Evolutionary conservation across 2,113 vertebrate genomes (phyloP).

Genomic region (Romanogobio albipinnatus): DNA sequence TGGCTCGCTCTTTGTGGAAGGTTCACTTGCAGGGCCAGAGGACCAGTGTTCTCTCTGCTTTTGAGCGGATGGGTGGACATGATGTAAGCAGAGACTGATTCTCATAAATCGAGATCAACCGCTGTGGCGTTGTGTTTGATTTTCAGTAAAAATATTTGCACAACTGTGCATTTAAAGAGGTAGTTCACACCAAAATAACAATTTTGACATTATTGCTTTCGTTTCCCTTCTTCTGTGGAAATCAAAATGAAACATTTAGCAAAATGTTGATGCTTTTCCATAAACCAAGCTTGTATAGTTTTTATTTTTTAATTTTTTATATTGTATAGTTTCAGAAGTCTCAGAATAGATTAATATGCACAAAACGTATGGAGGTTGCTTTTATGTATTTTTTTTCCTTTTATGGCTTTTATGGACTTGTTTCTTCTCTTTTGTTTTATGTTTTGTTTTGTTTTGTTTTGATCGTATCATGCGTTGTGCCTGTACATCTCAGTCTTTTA

Average conservation of each 20-base stretch:
- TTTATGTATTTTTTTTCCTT: too few relatives aligned
- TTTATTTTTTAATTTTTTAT: too few relatives aligned
- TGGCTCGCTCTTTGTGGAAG: slow-evolving; percentile 8
- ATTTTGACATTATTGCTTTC: neutral
- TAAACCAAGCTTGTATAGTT: neutral
- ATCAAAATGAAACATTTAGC: neutral
- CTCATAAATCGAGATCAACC: slow-evolving; percentile 19
- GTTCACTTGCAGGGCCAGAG: slow-evolving; percentile 19
- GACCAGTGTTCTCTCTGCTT: neutral
- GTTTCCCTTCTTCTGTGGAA: neutral
- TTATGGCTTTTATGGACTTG: too few relatives aligned
- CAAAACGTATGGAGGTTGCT: too few relatives aligned
- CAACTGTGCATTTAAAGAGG: neutral
- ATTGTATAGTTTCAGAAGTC: too few relatives aligned
- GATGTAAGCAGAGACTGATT: slow-evolving; percentile 3
- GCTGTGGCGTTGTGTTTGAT: neutral
- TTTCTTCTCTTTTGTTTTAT: too few relatives aligned
- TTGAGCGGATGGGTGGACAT: neutral
- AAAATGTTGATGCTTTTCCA: neutral
- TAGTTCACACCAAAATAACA: neutral
- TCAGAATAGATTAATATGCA: too few relatives aligned
- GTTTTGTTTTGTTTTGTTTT: too few relatives aligned
- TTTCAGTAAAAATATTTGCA: neutral
- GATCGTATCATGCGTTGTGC: neutral
- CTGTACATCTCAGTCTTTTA: neutral